phyloP scores from a whole-genome alignment of 2,113 vertebrate species.

The Xiphophorus couchianus region DNA sequence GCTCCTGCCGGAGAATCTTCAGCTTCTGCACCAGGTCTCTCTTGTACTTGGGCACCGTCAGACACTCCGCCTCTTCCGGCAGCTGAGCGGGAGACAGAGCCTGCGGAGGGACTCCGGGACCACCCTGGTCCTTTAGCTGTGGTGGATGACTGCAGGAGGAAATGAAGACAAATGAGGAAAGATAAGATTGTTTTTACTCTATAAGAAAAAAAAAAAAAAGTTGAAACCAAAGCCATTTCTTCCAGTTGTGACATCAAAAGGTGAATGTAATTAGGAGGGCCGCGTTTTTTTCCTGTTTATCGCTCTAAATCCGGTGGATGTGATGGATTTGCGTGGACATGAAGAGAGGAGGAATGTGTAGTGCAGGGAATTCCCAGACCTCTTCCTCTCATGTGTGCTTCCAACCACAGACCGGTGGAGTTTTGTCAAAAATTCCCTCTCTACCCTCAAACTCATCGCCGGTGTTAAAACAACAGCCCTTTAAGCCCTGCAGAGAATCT shows the following conservation, averaged over 20 bases:
- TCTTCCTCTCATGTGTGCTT: slow-evolving; percentile 18
- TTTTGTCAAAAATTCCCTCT: slow-evolving; percentile 48
- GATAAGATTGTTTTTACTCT: not conserved
- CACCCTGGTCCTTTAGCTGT: slow-evolving; percentile 85
- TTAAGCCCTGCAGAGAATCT: slow-evolving; percentile 35
- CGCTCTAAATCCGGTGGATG: slow-evolving; percentile 11
- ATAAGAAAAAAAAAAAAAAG: not conserved
- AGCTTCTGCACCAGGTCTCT: slow-evolving; percentile 95
- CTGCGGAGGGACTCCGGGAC: slow-evolving; percentile 74
- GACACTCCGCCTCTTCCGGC: slow-evolving; percentile 91
- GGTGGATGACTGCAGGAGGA: slow-evolving; percentile 82
- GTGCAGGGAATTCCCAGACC: slow-evolving; percentile 39
- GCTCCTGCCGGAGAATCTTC: slow-evolving; percentile 92
- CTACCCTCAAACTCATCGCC: slow-evolving; percentile 20
- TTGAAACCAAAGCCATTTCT: slow-evolving; percentile 23
- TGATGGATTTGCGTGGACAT: slow-evolving; percentile 7
- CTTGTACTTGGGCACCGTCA: slow-evolving; percentile 94
- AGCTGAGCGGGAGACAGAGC: slow-evolving; percentile 86
- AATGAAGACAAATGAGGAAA: not conserved
- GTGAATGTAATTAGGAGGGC: not conserved
- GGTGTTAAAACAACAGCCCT: slow-evolving; percentile 29
- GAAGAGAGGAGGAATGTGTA: slow-evolving; percentile 6
- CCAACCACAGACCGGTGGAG: slow-evolving; percentile 33
- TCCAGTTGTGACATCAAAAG: not conserved
- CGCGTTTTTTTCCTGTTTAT: not conserved